phyloP scores from a whole-genome alignment of 2,888 invertebrate genomes.

The Scelioninae gen. 1 region DNA sequence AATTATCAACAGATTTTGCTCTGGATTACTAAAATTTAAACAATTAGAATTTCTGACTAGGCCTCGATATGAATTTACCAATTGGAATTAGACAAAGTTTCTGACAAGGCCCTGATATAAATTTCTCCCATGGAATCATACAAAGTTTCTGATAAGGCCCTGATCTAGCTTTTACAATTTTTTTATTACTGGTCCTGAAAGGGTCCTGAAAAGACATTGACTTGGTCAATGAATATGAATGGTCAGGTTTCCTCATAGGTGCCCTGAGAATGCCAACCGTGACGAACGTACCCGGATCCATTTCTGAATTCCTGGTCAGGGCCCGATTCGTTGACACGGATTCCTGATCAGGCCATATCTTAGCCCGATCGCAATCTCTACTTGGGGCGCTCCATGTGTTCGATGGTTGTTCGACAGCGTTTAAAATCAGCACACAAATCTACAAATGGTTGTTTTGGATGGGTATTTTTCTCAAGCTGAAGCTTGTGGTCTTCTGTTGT shows the following conservation, averaged over 20 bases:
- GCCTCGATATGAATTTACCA: neutral
- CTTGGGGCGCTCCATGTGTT: constrained; percentile 1
- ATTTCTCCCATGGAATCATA: constrained; percentile 1
- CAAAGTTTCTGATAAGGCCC: constrained; percentile 16
- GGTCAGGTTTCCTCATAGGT: neutral
- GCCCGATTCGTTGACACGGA: neutral
- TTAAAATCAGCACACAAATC: no score
- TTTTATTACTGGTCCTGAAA: neutral
- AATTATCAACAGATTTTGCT: neutral
- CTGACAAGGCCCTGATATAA: constrained; percentile 7
- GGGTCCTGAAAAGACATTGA: constrained; percentile 1
- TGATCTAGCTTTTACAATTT: constrained; percentile 2
- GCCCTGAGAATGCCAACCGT: neutral
- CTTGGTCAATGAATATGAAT: no score
- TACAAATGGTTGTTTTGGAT: no score
- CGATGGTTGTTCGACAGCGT: no score
- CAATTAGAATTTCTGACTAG: neutral
- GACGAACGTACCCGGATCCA: neutral
- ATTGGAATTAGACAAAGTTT: constrained; percentile 20
- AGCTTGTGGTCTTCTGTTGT: no score
- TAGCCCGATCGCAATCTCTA: constrained; percentile 21
- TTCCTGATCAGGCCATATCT: constrained; percentile 5
- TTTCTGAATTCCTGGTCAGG: constrained; percentile 8
- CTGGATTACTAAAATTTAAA: neutral
- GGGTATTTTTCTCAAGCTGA: no score